Evolutionary conservation across 2,797 vertebrate species (phyloP), one percentile per base, ranked within the genome.

Genomic region (Poeciliopsis turneri): DNA sequence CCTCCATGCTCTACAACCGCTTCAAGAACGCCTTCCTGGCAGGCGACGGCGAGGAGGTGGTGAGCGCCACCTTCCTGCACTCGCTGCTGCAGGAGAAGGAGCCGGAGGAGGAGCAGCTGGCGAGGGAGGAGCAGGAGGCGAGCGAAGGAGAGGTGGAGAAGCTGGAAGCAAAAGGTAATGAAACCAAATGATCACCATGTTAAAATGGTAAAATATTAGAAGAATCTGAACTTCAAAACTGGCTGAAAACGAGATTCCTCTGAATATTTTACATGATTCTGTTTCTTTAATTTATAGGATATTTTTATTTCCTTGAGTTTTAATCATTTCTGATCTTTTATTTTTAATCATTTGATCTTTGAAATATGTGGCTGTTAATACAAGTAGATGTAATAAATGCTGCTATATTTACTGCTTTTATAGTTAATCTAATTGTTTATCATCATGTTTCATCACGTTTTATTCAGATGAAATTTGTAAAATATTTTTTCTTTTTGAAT

Each of bases 1-100:
- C 98, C 49, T 97, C 97, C n/a, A 99, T 99, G 98, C 86, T 99
- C 0, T 99, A 99, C 89, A 97, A 97, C 93, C 97, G 98, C 90
- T 98, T 99, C 92, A 99, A 99, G 82, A 97, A 97, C 81, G 95
- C 97, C 94, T 99, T 96, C 94, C 96, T 99, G 75, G 94, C 97
- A 81, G 97, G 97, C 47, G 97, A 97, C 91, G 96, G 97, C 8
- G 97, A 98, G 90, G 97, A 97, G 89, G 94, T 97, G 88, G 96
- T 98, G 90, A 97, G 97, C 13, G 95, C 97, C 78, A 92, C 96
- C 78, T 95, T 97, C 86, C 96, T 98, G 87, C 96, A 96, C 81
- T 96, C 97, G 1, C 95, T 99, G 80, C 96, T 94, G 85, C 75
- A 92, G 86, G 92, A 95, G 84, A 94, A 93, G 0, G 97, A 95